phyloP scores from a whole-genome alignment of 1,140 invertebrate species.

The Euwallacea fornicatus region DNA sequence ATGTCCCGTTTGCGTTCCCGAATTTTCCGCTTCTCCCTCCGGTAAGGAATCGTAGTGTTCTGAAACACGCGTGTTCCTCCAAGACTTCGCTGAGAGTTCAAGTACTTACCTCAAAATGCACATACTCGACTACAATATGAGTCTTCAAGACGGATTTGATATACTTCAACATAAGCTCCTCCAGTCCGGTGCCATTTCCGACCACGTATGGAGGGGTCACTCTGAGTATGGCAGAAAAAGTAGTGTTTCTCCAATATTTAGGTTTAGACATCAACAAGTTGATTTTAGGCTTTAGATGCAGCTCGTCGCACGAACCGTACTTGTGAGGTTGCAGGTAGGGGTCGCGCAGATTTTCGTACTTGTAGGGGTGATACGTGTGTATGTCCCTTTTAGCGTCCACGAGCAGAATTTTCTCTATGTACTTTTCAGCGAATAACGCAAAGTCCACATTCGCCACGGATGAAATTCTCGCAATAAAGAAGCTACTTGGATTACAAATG shows the following conservation, averaged over 20 bases:
- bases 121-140: background rate
- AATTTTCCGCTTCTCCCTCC: background rate
- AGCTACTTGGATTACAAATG: background rate
- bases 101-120: slow-evolving; percentile 3
- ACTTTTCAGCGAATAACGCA: background rate
- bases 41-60: slow-evolving; percentile 12
- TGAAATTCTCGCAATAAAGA: slow-evolving; percentile 1
- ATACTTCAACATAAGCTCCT: background rate
- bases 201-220: slow-evolving; percentile 14
- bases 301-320: slow-evolving; percentile 1
- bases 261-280: background rate
- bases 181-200: slow-evolving; percentile 4
- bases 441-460: background rate
- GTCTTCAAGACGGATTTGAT: background rate
- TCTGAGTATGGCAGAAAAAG: slow-evolving; percentile 7
- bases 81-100: too few relatives aligned
- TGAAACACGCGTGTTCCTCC: background rate
- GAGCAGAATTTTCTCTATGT: background rate
- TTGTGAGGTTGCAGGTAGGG: background rate
- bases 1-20: background rate
- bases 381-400: background rate
- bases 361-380: slow-evolving; percentile 5
- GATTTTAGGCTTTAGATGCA: background rate
- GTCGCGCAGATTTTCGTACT: slow-evolving; percentile 11
- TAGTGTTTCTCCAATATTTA: slow-evolving; percentile 15